Evolutionary conservation across 2,797 vertebrate species (phyloP), one percentile per base, ranked within the genome.

Genomic region (Myotis vivesi): DNA sequence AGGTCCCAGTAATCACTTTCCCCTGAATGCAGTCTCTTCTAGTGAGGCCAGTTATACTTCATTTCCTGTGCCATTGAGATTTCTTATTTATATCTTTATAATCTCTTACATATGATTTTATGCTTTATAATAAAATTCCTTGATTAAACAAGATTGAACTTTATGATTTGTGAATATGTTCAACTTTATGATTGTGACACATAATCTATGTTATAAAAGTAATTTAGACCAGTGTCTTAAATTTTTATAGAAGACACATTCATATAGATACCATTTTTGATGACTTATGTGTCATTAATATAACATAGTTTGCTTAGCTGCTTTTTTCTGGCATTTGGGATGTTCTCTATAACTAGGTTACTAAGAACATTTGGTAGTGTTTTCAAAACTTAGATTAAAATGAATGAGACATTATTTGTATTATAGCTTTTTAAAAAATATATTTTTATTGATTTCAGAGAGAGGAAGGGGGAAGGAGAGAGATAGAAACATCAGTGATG

Each of bases 381-480:
- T 85, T 73, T 76, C 23, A 94, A 49, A 95, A 68, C 79, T 92
- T 25, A 91, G 23, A 17, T 91, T 94, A 93, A 91, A 85, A 66
- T 53, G 77, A 87, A 81, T 62, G 75, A 77, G 28, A 62, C 83
- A n/a, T 82, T 92, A 51, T 36, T 12, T 85, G 28, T 86, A 69
- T 93, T 91, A 91, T 30, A 91, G 5, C 25, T 22, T 89, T 89
- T 59, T 81, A 83, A 87, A 55, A 62, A 30, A 62, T 15, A 62
- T 15, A 30, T 62, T 62, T 62, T 30, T 62, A 15, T 62, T 62
- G 59, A 62, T 62, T 62, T 62, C 5, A 62, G 25, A 62, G 59
- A 59, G 25, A 62, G 57, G 25, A 59, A 59, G 57, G 25, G 23
- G 28, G 46, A 13, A 13, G 55, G 25, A 59, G 10, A 59, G 57